phyloP scores from a whole-genome alignment of 1,140 invertebrate genomes.

The Bombus affinis region DNA sequence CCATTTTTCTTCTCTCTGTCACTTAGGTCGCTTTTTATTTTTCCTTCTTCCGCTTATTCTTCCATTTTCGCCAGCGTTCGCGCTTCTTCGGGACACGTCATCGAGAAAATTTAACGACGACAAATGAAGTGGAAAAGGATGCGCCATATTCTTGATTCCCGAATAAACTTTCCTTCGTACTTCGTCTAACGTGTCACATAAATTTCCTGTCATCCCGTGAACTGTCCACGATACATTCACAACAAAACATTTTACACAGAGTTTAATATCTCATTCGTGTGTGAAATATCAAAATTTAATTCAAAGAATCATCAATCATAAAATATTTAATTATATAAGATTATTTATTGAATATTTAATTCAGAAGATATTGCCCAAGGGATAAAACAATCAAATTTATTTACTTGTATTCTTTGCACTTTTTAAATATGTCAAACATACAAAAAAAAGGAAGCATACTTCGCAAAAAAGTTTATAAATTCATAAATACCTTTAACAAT shows the following conservation, averaged over 20 bases:
- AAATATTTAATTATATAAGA: background rate
- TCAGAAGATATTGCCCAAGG: background rate
- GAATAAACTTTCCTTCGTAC: slow-evolving; percentile 19
- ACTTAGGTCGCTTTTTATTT: background rate
- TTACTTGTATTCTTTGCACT: background rate
- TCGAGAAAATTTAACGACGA: slow-evolving; percentile 51
- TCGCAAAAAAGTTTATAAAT: background rate
- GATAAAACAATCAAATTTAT: background rate
- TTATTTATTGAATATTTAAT: background rate
- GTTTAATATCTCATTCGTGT: too few relatives aligned
- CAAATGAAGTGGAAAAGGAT: slow-evolving; percentile 47
- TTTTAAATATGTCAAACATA: background rate
- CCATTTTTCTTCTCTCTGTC: slow-evolving; percentile 37
- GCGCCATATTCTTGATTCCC: slow-evolving; percentile 20
- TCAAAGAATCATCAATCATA: background rate
- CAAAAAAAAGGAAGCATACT: background rate
- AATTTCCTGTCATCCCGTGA: background rate
- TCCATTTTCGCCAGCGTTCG: slow-evolving; percentile 10
- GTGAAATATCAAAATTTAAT: background rate
- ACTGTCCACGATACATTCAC: background rate
- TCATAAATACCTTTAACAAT: background rate
- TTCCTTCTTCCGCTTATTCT: slow-evolving; percentile 14
- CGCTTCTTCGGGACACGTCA: slow-evolving; percentile 22
- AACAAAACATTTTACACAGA: background rate
- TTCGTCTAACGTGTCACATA: background rate